phyloP scores from a whole-genome alignment of 2,113 vertebrate genomes.

The Octodon degus region DNA sequence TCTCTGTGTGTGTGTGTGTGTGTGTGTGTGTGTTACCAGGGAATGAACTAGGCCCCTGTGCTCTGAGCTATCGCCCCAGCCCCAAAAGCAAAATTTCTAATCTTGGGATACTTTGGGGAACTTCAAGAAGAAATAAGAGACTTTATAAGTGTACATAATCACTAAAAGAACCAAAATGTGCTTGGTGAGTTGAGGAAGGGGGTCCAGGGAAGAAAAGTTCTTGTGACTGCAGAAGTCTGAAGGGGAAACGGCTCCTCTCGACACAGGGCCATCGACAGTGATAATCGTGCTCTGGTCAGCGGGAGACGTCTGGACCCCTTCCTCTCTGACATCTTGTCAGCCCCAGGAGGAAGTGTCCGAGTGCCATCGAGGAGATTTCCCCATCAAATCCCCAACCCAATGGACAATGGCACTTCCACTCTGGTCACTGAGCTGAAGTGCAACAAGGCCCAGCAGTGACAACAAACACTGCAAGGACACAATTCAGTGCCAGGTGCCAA shows the following conservation, averaged over 20 bases:
- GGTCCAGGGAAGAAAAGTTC: neutral
- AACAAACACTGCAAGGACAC: constrained; percentile 60
- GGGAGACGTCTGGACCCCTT: too few species aligned
- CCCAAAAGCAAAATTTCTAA: neutral
- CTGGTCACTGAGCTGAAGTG: neutral
- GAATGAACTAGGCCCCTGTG: too few species aligned
- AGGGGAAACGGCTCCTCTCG: neutral
- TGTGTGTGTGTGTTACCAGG: too few species aligned
- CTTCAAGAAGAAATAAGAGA: constrained; percentile 37
- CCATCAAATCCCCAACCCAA: neutral
- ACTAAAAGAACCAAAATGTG: neutral
- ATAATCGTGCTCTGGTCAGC: neutral
- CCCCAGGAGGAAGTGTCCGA: neutral
- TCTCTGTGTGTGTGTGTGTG: too few species aligned
- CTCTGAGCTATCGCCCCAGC: too few species aligned
- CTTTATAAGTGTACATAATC: neutral
- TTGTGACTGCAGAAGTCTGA: neutral
- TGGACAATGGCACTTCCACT: neutral
- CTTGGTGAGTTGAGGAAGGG: neutral
- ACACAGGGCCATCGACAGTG: neutral
- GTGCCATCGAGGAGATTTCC: neutral
- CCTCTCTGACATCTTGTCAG: neutral
- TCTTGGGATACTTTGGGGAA: neutral
- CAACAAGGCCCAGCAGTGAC: constrained; percentile 33
- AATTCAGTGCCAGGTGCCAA: constrained; percentile 36